A percentile compares a stretch with the other conserved stretches of the same genome.
Evolutionary conservation across 1,140 invertebrate species (phyloP).

Genomic region (Bacillus rossius): DNA sequence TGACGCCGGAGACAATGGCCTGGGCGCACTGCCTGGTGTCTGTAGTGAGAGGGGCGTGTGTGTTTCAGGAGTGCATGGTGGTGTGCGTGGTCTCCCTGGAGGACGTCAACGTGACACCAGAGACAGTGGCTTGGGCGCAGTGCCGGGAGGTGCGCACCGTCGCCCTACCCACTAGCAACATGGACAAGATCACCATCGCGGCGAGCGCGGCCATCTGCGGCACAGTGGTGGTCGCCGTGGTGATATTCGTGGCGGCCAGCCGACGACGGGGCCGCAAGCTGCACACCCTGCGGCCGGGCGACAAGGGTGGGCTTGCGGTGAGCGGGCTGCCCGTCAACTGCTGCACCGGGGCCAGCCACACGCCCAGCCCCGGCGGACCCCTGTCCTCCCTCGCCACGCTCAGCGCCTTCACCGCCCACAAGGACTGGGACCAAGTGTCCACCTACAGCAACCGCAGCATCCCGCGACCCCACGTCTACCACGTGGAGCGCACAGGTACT

Average conservation of each 20-base stretch:
- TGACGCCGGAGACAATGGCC: no score
- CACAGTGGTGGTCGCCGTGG: conserved; percentile 75
- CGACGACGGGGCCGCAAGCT: conserved; percentile 66
- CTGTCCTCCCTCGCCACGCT: conserved; percentile 72
- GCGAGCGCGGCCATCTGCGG: conserved; percentile 89
- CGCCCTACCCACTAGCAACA: conserved; percentile 71
- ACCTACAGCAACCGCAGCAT: conserved; percentile 86
- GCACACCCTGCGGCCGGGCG: conserved; percentile 58
- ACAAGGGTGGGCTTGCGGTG: conserved; percentile 56
- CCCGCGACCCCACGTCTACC: conserved; percentile 75
- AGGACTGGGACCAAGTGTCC: conserved; percentile 92
- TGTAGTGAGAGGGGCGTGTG: no score
- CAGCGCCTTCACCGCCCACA: conserved; percentile 73
- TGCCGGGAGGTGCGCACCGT: conserved; percentile 85
- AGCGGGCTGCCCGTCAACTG: conserved; percentile 65
- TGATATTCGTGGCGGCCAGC: conserved; percentile 82
- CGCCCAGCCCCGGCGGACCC: conserved; percentile 67
- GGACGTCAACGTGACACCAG: conserved; percentile 76
- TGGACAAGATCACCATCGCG: conserved; percentile 92
- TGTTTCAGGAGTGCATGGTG: conserved; percentile 77
- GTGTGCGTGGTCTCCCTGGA: conserved; percentile 88
- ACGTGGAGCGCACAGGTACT: conserved; percentile 59
- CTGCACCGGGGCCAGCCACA: conserved; percentile 61
- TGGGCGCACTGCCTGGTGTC: no score
- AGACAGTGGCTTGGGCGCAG: conserved; percentile 77